phyloP scores from a whole-genome alignment of 2,113 vertebrate species.

The Eulacestoma nigropectus region DNA sequence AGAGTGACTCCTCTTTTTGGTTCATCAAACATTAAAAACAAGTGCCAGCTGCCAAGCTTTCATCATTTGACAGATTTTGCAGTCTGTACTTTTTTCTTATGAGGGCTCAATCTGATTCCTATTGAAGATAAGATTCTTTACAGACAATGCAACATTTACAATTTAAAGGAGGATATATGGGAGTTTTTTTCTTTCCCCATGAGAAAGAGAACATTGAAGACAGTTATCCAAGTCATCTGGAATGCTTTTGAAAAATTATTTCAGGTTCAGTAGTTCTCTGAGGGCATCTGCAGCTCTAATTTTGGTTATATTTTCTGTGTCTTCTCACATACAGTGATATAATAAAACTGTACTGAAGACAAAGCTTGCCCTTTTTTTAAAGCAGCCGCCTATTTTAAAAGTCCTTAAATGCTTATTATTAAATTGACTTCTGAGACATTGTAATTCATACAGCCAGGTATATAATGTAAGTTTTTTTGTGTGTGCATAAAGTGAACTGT shows the following conservation, averaged over 20 bases:
- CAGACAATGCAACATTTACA: not conserved
- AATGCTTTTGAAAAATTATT: slow-evolving; percentile 17
- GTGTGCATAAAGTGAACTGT: not conserved
- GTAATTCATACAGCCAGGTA: not conserved
- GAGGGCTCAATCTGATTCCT: not conserved
- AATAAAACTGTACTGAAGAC: not conserved
- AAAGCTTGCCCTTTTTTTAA: not conserved
- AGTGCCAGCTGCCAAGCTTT: slow-evolving; percentile 14
- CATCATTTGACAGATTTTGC: not conserved
- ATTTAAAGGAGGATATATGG: not conserved
- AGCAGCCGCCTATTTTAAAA: not conserved
- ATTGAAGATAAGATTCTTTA: not conserved
- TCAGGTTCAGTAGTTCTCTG: not conserved
- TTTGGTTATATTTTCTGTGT: not conserved
- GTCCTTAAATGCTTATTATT: not conserved
- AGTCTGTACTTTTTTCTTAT: not conserved
- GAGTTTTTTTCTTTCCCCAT: not conserved
- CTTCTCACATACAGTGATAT: not conserved
- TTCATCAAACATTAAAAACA: not conserved
- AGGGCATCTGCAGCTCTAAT: not conserved
- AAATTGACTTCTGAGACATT: not conserved
- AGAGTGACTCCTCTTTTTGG: not conserved
- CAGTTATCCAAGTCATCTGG: not conserved
- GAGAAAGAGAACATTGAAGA: not conserved
- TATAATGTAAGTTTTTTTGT: not conserved